Conservation (phyloP, 2,797 vertebrate genomes). For the Gadopsis bispinosus region DNA sequence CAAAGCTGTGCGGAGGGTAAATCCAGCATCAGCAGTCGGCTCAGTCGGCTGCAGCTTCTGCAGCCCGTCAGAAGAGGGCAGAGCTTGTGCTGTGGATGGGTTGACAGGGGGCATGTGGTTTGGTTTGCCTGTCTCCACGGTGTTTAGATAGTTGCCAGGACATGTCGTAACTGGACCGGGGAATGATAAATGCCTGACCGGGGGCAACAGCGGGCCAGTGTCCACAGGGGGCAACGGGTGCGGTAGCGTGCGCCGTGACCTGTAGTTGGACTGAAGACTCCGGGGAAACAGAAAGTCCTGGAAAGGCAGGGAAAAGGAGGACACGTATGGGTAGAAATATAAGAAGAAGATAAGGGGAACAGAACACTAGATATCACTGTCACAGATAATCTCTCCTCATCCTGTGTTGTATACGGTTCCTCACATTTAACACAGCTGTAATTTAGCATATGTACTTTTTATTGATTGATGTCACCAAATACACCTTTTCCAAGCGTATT, state of each 20-base stretch:
- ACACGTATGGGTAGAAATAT: background rate
- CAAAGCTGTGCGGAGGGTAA: constrained; percentile 23
- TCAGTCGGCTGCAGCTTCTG: constrained; percentile 65
- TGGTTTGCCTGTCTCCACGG: constrained; percentile 32
- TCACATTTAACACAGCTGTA: background rate
- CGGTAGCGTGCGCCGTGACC: constrained; percentile 25
- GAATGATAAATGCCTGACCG: constrained; percentile 75
- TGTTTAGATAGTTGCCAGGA: constrained; percentile 36
- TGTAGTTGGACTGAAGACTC: constrained; percentile 65
- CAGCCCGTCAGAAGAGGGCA: constrained; percentile 76
- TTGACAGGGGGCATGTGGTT: constrained; percentile 52
- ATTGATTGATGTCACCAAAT: background rate
- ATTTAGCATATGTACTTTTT: background rate
- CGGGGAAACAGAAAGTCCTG: constrained; percentile 85
- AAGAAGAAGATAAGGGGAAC: background rate
- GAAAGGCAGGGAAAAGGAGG: constrained; percentile 18
- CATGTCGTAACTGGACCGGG: constrained; percentile 62
- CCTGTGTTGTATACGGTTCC: background rate
- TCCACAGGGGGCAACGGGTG: constrained; percentile 43
- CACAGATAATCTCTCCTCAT: background rate
- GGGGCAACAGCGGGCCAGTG: constrained; percentile 71
- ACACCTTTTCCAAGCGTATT: background rate
- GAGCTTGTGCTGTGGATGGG: constrained; percentile 34
- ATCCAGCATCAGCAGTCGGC: constrained; percentile 9
- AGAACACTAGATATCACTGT: background rate